phyloP scores from a whole-genome alignment of 1,140 invertebrate genomes.

The Drosophila orena region DNA sequence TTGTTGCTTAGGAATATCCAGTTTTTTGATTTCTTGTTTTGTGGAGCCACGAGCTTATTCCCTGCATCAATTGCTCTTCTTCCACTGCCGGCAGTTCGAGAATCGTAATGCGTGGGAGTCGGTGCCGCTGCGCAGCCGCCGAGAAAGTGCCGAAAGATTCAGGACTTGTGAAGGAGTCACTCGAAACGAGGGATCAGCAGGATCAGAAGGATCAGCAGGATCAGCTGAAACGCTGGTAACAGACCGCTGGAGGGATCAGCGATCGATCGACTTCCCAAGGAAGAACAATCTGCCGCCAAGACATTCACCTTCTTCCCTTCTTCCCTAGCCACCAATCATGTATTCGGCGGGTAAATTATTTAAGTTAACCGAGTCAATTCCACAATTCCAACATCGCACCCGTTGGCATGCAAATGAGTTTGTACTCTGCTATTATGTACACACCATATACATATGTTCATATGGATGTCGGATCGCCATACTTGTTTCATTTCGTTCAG shows the following conservation, averaged over 20 bases:
- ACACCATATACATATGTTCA: not conserved
- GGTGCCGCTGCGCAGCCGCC: constrained; percentile 30
- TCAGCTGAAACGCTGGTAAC: not conserved
- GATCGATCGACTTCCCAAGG: constrained; percentile 15
- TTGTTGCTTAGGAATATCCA: not conserved
- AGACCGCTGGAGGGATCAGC: not conserved
- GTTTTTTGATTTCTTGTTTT: not conserved
- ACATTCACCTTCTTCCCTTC: constrained; percentile 12
- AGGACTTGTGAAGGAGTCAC: constrained; percentile 3
- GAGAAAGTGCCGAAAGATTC: constrained; percentile 19
- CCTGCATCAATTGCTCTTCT: constrained; percentile 2
- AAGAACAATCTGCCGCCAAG: constrained; percentile 8
- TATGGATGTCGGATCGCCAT: not conserved
- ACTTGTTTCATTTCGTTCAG: constrained; percentile 17
- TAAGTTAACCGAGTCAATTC: constrained; percentile 26
- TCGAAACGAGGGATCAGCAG: constrained; percentile 2
- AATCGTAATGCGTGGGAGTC: constrained; percentile 29
- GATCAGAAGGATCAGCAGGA: not conserved
- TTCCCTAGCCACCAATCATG: constrained; percentile 44
- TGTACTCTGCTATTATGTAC: constrained; percentile 1
- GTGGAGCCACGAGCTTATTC: constrained; percentile 9
- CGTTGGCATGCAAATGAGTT: constrained; percentile 17
- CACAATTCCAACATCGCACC: constrained; percentile 27
- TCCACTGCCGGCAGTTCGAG: constrained; percentile 2
- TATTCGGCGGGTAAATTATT: constrained; percentile 76